Evolutionary conservation across 2,888 invertebrate species (phyloP), one percentile per base, ranked within the genome.

Genomic region (Drosophila greeni): DNA sequence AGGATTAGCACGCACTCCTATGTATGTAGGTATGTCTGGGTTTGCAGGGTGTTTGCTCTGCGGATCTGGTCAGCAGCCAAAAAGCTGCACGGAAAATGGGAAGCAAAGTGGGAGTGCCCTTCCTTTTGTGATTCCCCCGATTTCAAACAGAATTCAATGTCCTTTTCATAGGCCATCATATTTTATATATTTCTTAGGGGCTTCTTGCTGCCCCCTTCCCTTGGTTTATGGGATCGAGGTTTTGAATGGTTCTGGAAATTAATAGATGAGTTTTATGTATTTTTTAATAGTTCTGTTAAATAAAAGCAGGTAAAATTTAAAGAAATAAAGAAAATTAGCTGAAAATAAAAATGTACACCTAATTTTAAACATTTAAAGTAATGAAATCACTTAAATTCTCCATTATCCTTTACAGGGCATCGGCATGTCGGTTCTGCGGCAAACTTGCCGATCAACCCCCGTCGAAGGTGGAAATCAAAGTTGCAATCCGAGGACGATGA

Each of bases 1-100:
- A 72, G 79, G 81, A 80, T 80, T 79, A 81, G 70, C 61, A 43
- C 53, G n/a, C 20, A 42, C 26, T n/a, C 51, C n/a, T n/a, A n/a
- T n/a, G n/a, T 9, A 42, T 9, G 40, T 42, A 40, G 14, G n/a
- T 2, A n/a, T 23, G 24, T 6, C 20, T 14, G 14, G 39, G 26
- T 31, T 18, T 18, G 40, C n/a, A 49, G 47, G 42, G 36, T 60
- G 36, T 60, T 62, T 62, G 62, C 62, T 36, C 16, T 60, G 24
- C 23, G 62, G 62, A 62, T 62, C 55, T 59, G 34, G 31, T 9
- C 36, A 60, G 36, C 59, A 31, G 36, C 42, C 9, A 42, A 59
- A 59, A 61, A 59, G 61, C 59, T 59, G 49, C 16, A 4, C 8
- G 1, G 3, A 20, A 48, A 36, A 26, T 36, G 29, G 18, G 14